Percentiles rank a stretch among this genome's conserved stretches.
Conservation (phyloP, 2,888 invertebrate species). For the Acrobasis suavella region DNA sequence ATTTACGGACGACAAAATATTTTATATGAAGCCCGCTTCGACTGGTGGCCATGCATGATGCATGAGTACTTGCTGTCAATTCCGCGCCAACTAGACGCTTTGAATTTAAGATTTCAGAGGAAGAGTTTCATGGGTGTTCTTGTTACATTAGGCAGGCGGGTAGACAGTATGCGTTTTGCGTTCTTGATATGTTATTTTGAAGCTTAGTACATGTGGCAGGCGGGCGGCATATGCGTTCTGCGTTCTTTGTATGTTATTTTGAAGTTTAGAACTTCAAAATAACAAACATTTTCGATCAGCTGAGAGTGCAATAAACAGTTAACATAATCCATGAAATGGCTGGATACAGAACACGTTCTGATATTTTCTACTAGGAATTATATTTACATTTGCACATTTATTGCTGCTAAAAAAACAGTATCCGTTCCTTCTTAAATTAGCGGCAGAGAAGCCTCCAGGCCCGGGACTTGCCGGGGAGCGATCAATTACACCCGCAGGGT, state of each 20-base stretch:
- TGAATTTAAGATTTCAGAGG: conserved; percentile 8
- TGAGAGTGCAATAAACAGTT: too few species aligned
- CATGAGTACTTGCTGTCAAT: conserved; percentile 12
- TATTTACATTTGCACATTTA: too few species aligned
- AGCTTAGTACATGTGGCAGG: background rate
- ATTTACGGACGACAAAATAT: conserved; percentile 14
- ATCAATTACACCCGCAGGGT: conserved; percentile 13
- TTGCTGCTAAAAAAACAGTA: too few species aligned
- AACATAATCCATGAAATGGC: too few species aligned
- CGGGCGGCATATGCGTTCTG: too few species aligned
- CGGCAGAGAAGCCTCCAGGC: background rate
- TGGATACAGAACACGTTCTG: too few species aligned
- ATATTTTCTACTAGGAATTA: too few species aligned
- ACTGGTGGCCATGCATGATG: conserved; percentile 6
- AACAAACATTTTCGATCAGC: too few species aligned
- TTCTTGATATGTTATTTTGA: too few species aligned
- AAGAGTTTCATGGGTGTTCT: background rate
- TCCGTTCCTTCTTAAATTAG: conserved; percentile 1
- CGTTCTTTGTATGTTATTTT: too few species aligned
- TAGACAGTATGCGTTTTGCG: too few species aligned
- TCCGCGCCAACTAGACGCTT: background rate
- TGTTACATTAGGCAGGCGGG: background rate
- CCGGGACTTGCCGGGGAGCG: background rate
- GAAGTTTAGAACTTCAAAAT: too few species aligned
- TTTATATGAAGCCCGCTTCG: conserved; percentile 8